A percentile compares a stretch with the other conserved stretches of the same genome.
phyloP scores from a whole-genome alignment of 2,797 vertebrate genomes.

The Eulemur rubriventer region DNA sequence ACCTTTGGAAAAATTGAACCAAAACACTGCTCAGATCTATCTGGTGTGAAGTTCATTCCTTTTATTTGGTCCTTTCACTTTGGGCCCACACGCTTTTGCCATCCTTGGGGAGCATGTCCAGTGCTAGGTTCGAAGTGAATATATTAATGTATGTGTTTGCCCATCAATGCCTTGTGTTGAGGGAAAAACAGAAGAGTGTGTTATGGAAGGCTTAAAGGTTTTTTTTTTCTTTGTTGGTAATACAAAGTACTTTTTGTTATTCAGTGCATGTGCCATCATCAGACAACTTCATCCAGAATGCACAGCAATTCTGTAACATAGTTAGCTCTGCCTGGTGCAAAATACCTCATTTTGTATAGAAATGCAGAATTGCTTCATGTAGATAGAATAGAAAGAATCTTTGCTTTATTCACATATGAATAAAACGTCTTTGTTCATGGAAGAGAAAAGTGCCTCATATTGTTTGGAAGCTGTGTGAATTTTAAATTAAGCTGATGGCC shows the following conservation, averaged over 20 bases:
- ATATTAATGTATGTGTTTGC: slow-evolving; percentile 44
- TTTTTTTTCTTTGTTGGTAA: not conserved
- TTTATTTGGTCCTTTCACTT: not conserved
- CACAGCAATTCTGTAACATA: slow-evolving; percentile 53
- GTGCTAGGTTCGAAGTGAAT: not conserved
- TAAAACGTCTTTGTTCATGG: slow-evolving; percentile 80
- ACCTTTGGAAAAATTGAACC: slow-evolving; percentile 1
- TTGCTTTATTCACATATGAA: slow-evolving; percentile 74
- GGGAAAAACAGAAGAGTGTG: slow-evolving; percentile 75
- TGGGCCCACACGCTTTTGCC: not conserved
- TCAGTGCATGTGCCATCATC: slow-evolving; percentile 44
- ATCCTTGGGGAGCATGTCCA: not conserved
- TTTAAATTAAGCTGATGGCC: slow-evolving; percentile 32
- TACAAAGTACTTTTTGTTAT: slow-evolving; percentile 83
- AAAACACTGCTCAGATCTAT: not conserved
- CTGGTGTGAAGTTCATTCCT: not conserved
- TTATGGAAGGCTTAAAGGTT: slow-evolving; percentile 66
- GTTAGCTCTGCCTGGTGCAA: slow-evolving; percentile 83
- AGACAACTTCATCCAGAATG: slow-evolving; percentile 69
- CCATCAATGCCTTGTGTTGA: slow-evolving; percentile 44
- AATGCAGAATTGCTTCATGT: slow-evolving; percentile 74
- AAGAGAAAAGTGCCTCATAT: slow-evolving; percentile 55
- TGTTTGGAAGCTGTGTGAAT: slow-evolving; percentile 62
- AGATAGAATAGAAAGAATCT: slow-evolving; percentile 67
- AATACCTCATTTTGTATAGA: slow-evolving; percentile 79